phyloP scores from a whole-genome alignment of 2,888 invertebrate genomes.

The Electrophaes corylata region DNA sequence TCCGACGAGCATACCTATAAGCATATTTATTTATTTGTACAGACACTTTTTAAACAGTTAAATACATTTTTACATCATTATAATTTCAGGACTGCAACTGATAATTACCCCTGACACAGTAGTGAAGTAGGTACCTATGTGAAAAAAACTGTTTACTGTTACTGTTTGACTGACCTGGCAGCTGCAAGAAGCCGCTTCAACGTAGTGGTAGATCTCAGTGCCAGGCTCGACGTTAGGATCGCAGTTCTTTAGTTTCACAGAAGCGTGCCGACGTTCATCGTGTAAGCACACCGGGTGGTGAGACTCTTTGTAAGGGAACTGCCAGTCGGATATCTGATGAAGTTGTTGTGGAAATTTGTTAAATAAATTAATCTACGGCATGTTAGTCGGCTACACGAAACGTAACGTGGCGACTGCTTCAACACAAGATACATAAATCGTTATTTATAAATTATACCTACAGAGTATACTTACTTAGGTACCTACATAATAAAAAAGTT shows the following conservation, averaged over 20 bases:
- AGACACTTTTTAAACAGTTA: no score
- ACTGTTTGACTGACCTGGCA: slow-evolving; percentile 83
- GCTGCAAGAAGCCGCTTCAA: slow-evolving; percentile 91
- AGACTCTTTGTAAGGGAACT: slow-evolving; percentile 94
- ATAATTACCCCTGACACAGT: no score
- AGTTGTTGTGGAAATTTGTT: not conserved
- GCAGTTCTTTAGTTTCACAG: slow-evolving; percentile 88
- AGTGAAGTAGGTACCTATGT: no score
- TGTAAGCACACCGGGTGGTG: slow-evolving; percentile 94
- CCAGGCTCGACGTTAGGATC: slow-evolving; percentile 89
- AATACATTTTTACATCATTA: no score
- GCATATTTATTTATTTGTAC: not conserved
- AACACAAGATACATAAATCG: no score
- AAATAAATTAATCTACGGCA: not conserved
- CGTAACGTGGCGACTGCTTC: no score
- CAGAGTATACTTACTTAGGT: no score
- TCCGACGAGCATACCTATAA: slow-evolving; percentile 74
- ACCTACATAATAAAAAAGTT: no score
- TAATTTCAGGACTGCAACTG: no score
- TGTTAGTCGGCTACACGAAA: no score
- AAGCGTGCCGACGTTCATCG: slow-evolving; percentile 86
- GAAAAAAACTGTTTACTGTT: no score
- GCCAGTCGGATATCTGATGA: slow-evolving; percentile 91
- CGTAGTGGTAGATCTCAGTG: slow-evolving; percentile 89
- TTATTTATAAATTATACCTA: no score